Percentiles rank a stretch among this genome's conserved stretches.
Conservation (phyloP, 2,888 invertebrate genomes). For the Molorchus minor region DNA sequence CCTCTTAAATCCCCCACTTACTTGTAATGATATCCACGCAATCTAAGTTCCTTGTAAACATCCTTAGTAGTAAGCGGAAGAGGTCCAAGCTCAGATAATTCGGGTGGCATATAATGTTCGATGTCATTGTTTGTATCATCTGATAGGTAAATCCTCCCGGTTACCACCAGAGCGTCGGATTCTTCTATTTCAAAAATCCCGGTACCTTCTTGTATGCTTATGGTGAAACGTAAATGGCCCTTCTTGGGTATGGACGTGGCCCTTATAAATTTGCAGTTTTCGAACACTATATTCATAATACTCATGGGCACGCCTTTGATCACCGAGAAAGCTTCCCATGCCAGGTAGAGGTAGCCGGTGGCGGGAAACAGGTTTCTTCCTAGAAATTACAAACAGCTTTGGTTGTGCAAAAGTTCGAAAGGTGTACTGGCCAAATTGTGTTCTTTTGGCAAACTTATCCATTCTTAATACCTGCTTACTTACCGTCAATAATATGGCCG, state of each 20-base stretch:
- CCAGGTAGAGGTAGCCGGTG: constrained; percentile 62
- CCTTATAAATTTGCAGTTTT: constrained; percentile 12
- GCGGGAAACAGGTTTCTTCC: constrained; percentile 67
- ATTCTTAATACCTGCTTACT: too few species aligned
- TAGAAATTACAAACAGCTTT: constrained; percentile 21
- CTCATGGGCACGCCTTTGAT: not conserved
- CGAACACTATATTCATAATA: not conserved
- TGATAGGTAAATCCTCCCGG: constrained; percentile 36
- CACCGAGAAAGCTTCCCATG: constrained; percentile 61
- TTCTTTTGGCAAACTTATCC: too few species aligned
- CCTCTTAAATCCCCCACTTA: too few species aligned
- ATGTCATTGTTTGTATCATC: constrained; percentile 54
- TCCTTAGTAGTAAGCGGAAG: constrained; percentile 53
- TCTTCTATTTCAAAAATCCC: constrained; percentile 54
- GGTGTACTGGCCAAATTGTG: too few species aligned
- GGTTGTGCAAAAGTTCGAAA: too few species aligned
- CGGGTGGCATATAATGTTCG: not conserved
- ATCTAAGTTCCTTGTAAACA: constrained; percentile 33
- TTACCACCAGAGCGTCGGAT: constrained; percentile 37
- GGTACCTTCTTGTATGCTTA: constrained; percentile 48
- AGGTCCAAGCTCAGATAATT: not conserved
- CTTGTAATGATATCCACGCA: constrained; percentile 63
- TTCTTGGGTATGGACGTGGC: constrained; percentile 67
- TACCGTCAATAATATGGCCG: constrained; percentile 82
- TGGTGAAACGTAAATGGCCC: constrained; percentile 46